Percentiles rank a stretch among this genome's conserved stretches.
Evolutionary conservation across 1,140 invertebrate species (phyloP).

Genomic region (Pinna nobilis): DNA sequence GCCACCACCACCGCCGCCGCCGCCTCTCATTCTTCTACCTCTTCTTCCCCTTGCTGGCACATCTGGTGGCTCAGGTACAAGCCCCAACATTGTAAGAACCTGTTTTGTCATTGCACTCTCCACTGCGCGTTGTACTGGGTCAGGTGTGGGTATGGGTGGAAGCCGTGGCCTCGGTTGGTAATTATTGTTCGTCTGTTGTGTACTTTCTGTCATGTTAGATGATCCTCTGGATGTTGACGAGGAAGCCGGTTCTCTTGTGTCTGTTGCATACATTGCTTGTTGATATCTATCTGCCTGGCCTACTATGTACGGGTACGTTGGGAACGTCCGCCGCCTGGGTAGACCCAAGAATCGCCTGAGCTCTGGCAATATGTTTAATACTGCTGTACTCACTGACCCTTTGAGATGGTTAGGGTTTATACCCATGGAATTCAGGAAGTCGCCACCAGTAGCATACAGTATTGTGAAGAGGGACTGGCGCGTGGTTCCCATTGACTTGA

Average conservation of each 20-base stretch:
- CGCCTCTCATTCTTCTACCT: not conserved
- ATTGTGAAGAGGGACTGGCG: slow-evolving; percentile 31
- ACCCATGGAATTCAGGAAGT: slow-evolving; percentile 33
- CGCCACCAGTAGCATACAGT: slow-evolving; percentile 33
- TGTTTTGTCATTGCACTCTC: slow-evolving; percentile 40
- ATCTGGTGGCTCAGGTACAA: slow-evolving; percentile 42
- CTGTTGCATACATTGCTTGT: not conserved
- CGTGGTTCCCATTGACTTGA: slow-evolving; percentile 31
- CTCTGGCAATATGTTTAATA: slow-evolving; percentile 38
- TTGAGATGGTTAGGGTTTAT: slow-evolving; percentile 34
- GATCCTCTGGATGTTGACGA: not conserved
- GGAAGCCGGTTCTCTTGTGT: not conserved
- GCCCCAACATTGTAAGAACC: slow-evolving; percentile 37
- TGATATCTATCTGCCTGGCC: not conserved
- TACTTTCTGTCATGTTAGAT: not conserved
- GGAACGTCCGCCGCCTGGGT: slow-evolving; percentile 9
- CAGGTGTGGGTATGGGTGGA: slow-evolving; percentile 22
- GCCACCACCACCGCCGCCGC: not conserved
- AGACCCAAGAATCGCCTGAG: slow-evolving; percentile 28
- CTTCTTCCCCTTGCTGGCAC: slow-evolving; percentile 28
- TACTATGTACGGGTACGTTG: not conserved
- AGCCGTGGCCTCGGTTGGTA: not conserved
- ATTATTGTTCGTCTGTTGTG: not conserved
- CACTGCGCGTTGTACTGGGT: slow-evolving; percentile 32
- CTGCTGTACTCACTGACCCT: slow-evolving; percentile 27